Conservation (phyloP, 2,888 invertebrate genomes). For the Hybos culiciformis region DNA sequence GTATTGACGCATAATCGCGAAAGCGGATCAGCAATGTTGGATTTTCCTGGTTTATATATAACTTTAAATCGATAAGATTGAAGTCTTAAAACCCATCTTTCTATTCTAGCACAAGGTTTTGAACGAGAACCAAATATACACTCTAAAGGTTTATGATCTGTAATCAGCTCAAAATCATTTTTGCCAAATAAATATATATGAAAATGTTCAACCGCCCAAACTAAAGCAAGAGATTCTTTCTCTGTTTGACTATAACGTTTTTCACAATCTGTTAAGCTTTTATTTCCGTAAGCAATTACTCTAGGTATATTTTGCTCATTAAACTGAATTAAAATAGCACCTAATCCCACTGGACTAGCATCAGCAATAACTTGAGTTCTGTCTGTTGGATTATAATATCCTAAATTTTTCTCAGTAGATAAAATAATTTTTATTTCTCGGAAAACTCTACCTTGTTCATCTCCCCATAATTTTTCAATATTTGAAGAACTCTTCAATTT, state of each 20-base stretch:
- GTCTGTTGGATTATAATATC: conserved; percentile 20
- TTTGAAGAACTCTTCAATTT: too few species aligned
- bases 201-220: too few species aligned
- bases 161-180: conserved; percentile 25
- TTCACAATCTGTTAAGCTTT: conserved; percentile 23
- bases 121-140: conserved; percentile 18
- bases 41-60: conserved; percentile 13
- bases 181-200: conserved; percentile 33
- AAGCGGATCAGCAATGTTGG: conserved; percentile 21
- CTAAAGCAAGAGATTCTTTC: too few species aligned
- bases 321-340: conserved; percentile 22
- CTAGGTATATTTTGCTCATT: conserved; percentile 17
- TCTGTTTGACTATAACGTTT: too few species aligned
- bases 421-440: too few species aligned
- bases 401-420: too few species aligned
- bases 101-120: conserved; percentile 18
- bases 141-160: conserved; percentile 22
- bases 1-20: conserved; percentile 15
- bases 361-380: conserved; percentile 24
- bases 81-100: conserved; percentile 18
- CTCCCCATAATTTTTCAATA: too few species aligned
- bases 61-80: conserved; percentile 15
- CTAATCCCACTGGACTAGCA: conserved; percentile 25
- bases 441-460: too few species aligned
- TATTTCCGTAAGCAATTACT: conserved; percentile 30